These are phyloP conservation scores for Apotomis turbidana DNA, from an alignment of 2,888 invertebrate species.

Conservation along the genomic window DNA sequence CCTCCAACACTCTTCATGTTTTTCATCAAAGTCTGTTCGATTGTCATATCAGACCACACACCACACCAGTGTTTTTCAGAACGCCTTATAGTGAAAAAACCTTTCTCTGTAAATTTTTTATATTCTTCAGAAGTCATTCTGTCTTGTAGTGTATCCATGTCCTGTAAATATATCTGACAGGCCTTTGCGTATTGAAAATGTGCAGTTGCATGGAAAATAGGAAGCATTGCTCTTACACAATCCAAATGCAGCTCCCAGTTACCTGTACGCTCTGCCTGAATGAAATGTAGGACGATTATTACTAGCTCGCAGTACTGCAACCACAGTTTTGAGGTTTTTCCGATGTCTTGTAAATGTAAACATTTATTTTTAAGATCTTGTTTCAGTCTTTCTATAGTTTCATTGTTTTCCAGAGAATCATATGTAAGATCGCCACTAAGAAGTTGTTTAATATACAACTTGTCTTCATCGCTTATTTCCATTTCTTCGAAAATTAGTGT, in stretches of 20 bases:
- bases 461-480: constrained; percentile 4
- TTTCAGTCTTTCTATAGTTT: constrained; percentile 1
- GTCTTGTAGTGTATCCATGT: constrained; percentile 50
- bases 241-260: constrained; percentile 18
- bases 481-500: constrained; percentile 7
- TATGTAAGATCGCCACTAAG: background rate
- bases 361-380: background rate
- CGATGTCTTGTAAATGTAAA: constrained; percentile 1
- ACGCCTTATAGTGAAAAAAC: constrained; percentile 52
- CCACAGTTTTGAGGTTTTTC: constrained; percentile 24
- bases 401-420: constrained; percentile 1
- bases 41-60: constrained; percentile 61
- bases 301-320: constrained; percentile 21
- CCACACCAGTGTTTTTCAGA: constrained; percentile 55
- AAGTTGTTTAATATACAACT: constrained; percentile 6
- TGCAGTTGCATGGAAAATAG: constrained; percentile 20
- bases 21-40: constrained; percentile 55
- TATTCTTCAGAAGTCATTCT: constrained; percentile 49
- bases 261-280: constrained; percentile 19
- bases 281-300: constrained; percentile 13
- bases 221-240: constrained; percentile 9
- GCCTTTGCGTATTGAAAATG: constrained; percentile 39
- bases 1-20: constrained; percentile 63
- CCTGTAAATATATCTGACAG: constrained; percentile 51
- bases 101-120: constrained; percentile 46